Evolutionary conservation across 2,888 invertebrate species (phyloP), one percentile per base, ranked within the genome.

Genomic region (Conops quadrifasciatus): DNA sequence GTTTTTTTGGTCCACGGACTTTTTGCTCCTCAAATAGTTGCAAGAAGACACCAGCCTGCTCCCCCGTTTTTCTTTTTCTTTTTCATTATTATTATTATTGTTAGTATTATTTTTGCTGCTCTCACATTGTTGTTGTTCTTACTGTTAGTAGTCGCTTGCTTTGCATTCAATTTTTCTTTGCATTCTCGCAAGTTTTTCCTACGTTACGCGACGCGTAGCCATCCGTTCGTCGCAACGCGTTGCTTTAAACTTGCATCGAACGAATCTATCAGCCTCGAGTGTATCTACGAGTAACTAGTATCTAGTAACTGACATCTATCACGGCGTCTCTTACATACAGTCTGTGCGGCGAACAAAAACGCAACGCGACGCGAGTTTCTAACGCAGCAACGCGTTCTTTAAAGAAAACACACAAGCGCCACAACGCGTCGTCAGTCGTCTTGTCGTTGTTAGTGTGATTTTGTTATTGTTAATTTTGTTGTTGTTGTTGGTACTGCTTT

Each of bases 41-140:
- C n/a, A n/a, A n/a, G n/a, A n/a, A n/a, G n/a, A n/a, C n/a, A n/a
- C n/a, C n/a, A n/a, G n/a, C n/a, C n/a, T n/a, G n/a, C n/a, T n/a
- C n/a, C n/a, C n/a, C n/a, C n/a, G n/a, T n/a, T 47, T 65, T 13
- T 4, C 30, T 21, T 15, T 24, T 13, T 24, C 28, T 28, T 51
- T 74, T 70, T 74, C 70, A 69, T 72, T 72, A 64, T 49, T 70
- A 53, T 63, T 67, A 45, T 64, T 59, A 19, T 47, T 70, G 51
- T 59, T 67, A 56, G 72, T 67, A 63, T 73, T 70, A 60, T 66
- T 73, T 71, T 71, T 75, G 76, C 51, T 59, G 30, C 21, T 69
- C 24, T 30, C 21, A 15, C 53, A 72, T 66, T 51, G 53, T 67
- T 28, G 21, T 63, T 60, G 19, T 67, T 65, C 21, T 30, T 21